Percentiles rank a stretch among this genome's conserved stretches.
phyloP scores from a whole-genome alignment of 1,140 invertebrate species.

The Onthophagus taurus region DNA sequence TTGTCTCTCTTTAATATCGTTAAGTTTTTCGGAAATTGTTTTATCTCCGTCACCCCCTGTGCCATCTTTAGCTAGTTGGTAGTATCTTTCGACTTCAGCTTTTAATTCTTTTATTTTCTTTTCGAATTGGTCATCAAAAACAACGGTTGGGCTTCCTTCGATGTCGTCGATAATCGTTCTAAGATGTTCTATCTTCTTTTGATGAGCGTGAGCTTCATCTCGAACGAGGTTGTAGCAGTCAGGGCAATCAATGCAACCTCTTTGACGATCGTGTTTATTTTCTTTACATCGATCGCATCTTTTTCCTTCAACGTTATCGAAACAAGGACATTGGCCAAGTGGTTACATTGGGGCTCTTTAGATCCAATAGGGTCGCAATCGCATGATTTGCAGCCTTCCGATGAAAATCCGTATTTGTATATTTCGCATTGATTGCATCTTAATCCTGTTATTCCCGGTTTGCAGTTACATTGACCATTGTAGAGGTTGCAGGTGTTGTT shows the following conservation, averaged over 20 bases:
- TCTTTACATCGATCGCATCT: constrained; percentile 90
- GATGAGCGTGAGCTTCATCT: constrained; percentile 73
- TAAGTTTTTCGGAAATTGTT: constrained; percentile 48
- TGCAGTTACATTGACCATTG: constrained; percentile 81
- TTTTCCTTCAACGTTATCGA: constrained; percentile 82
- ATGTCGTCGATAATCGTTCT: constrained; percentile 37
- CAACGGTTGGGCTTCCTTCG: constrained; percentile 44
- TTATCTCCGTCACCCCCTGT: constrained; percentile 38
- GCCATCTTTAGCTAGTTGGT: constrained; percentile 26
- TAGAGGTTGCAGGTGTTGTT: constrained; percentile 72
- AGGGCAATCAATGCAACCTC: constrained; percentile 82
- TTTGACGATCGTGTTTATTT: constrained; percentile 79
- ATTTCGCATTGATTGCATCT: constrained; percentile 77
- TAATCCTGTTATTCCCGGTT: constrained; percentile 71
- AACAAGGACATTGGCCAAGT: constrained; percentile 79
- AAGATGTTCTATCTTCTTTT: constrained; percentile 53
- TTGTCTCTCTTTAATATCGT: constrained; percentile 47
- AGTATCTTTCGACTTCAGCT: constrained; percentile 50
- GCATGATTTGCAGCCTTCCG: constrained; percentile 74
- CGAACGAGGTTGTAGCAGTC: constrained; percentile 90
- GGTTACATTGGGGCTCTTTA: constrained; percentile 69
- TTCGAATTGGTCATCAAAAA: constrained; percentile 63
- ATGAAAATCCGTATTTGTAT: constrained; percentile 83
- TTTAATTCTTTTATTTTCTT: constrained; percentile 63
- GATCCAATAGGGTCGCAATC: constrained; percentile 86